Evolutionary conservation across 2,797 vertebrate genomes (phyloP).

Genomic region (Clangula hyemalis): DNA sequence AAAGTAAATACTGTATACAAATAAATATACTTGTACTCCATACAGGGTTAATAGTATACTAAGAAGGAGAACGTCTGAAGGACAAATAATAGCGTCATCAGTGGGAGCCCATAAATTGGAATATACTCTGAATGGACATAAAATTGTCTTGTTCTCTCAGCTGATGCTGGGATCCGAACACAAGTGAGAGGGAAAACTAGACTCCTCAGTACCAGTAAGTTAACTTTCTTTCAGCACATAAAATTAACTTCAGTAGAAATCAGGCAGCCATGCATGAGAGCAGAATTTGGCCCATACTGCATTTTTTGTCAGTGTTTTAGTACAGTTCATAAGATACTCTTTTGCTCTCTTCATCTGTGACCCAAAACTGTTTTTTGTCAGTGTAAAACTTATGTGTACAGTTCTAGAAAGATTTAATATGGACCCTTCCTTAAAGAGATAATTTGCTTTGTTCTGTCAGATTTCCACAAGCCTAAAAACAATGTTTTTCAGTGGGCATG

Average conservation of each 20-base stretch:
- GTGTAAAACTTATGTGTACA: background rate
- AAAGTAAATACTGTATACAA: background rate
- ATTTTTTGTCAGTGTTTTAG: background rate
- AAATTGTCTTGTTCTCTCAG: background rate
- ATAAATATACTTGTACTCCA: background rate
- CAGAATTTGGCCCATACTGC: background rate
- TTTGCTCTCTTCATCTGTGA: background rate
- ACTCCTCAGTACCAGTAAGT: background rate
- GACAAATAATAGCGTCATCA: background rate
- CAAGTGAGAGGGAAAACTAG: background rate
- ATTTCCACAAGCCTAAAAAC: background rate
- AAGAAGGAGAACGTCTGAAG: background rate
- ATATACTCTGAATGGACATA: background rate
- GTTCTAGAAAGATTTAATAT: background rate
- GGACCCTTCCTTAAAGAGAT: background rate
- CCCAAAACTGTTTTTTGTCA: background rate
- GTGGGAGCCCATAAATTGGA: background rate
- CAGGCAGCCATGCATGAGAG: background rate
- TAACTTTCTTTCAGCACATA: background rate
- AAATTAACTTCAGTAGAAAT: background rate
- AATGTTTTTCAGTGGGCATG: background rate
- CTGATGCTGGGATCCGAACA: background rate
- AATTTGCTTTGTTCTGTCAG: background rate
- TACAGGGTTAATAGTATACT: background rate
- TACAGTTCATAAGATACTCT: background rate